Conservation (phyloP, 2,113 vertebrate genomes). For the Pelobates fuscus region DNA sequence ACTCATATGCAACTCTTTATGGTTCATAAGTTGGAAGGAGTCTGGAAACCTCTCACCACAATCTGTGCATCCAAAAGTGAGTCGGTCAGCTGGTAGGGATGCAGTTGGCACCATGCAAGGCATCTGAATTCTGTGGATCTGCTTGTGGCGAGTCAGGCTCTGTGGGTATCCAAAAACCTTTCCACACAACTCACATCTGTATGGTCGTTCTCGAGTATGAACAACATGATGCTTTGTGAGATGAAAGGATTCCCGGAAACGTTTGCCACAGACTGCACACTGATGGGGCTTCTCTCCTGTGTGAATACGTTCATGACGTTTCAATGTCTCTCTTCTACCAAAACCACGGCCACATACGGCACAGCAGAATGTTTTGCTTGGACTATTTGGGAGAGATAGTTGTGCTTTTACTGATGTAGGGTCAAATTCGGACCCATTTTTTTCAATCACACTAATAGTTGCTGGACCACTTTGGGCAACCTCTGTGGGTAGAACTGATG, state of each 20-base stretch:
- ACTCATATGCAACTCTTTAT: slow-evolving; percentile 65
- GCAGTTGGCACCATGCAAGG: slow-evolving; percentile 56
- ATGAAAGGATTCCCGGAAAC: slow-evolving; percentile 88
- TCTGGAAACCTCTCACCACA: slow-evolving; percentile 70
- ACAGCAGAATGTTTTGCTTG: slow-evolving; percentile 74
- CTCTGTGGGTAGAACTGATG: slow-evolving; percentile 17
- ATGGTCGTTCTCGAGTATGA: slow-evolving; percentile 88
- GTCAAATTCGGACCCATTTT: background rate
- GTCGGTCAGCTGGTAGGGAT: slow-evolving; percentile 60
- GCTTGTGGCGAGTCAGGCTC: slow-evolving; percentile 87
- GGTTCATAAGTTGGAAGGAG: slow-evolving; percentile 67
- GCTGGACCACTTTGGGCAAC: slow-evolving; percentile 12
- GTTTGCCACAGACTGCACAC: slow-evolving; percentile 86
- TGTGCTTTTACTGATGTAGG: background rate
- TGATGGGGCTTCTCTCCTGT: slow-evolving; percentile 84
- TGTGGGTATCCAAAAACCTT: slow-evolving; percentile 92
- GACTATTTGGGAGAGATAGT: slow-evolving; percentile 57
- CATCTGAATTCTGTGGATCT: slow-evolving; percentile 78
- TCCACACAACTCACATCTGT: slow-evolving; percentile 88
- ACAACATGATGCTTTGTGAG: slow-evolving; percentile 90
- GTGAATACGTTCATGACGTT: slow-evolving; percentile 86
- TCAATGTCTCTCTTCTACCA: slow-evolving; percentile 82
- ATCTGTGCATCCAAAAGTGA: slow-evolving; percentile 64
- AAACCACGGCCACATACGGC: slow-evolving; percentile 81
- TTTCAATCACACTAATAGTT: slow-evolving; percentile 15